Evolutionary conservation across 1,140 invertebrate species (phyloP).

Genomic region (Drosophila oshimai): DNA sequence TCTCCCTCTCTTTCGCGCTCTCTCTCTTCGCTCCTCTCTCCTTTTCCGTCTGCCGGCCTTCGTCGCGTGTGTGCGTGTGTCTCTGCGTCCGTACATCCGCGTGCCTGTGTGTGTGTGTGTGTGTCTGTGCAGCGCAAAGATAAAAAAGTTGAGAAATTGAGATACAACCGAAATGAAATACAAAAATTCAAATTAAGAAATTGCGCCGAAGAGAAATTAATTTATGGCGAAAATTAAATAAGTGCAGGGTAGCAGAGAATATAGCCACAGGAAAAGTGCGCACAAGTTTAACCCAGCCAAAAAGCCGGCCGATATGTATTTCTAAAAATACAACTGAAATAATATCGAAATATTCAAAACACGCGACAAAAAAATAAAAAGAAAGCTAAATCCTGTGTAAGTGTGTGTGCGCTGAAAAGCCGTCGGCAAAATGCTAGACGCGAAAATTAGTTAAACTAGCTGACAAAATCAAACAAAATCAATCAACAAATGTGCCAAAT

Average conservation of each 20-base stretch:
- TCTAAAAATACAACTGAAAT: conserved; percentile 29
- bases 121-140: conserved; percentile 35
- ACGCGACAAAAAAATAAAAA: conserved; percentile 21
- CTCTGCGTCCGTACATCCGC: conserved; percentile 9
- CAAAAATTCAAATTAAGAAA: conserved; percentile 41
- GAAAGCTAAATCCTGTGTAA: conserved; percentile 28
- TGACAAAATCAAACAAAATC: conserved; percentile 12
- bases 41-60: conserved; percentile 30
- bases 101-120: conserved; percentile 7
- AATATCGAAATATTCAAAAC: conserved; percentile 26
- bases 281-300: not conserved
- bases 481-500: conserved; percentile 43
- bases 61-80: conserved; percentile 3
- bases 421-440: conserved; percentile 35
- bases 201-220: conserved; percentile 59
- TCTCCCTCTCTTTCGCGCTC: conserved; percentile 11
- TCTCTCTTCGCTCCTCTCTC: not conserved
- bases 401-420: conserved; percentile 10
- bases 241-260: conserved; percentile 43
- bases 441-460: conserved; percentile 1
- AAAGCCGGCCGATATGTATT: conserved; percentile 16
- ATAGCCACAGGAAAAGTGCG: conserved; percentile 21
- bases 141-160: conserved; percentile 60
- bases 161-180: conserved; percentile 38
- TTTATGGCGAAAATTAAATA: conserved; percentile 67